Percentiles rank a stretch among this genome's conserved stretches.
phyloP scores from a whole-genome alignment of 2,797 vertebrate genomes.

The Microcaecilia unicolor region DNA sequence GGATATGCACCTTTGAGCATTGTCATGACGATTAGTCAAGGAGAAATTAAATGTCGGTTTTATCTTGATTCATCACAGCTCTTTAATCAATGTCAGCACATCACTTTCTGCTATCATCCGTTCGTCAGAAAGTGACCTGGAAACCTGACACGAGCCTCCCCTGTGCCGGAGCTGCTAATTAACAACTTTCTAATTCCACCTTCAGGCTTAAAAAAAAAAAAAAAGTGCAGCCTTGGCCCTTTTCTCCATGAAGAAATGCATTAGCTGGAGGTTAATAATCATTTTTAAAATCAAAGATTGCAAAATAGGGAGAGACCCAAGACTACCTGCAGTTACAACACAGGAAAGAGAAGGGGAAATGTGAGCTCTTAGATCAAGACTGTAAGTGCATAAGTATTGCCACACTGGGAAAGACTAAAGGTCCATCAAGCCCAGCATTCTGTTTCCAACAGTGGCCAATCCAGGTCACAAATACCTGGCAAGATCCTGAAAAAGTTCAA shows the following conservation, averaged over 20 bases:
- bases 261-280: conserved; percentile 34
- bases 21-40: conserved; percentile 29
- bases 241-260: conserved; percentile 39
- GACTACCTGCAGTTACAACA: too few species aligned
- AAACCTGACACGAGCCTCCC: conserved; percentile 40
- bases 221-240: conserved; percentile 21
- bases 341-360: too few species aligned
- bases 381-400: too few species aligned
- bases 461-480: too few species aligned
- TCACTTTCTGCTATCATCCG: conserved; percentile 29
- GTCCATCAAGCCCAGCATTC: too few species aligned
- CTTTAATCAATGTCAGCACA: conserved; percentile 45
- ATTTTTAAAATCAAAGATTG: conserved; percentile 38
- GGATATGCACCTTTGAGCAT: conserved; percentile 34
- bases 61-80: conserved; percentile 46
- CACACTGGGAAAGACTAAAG: too few species aligned
- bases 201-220: conserved; percentile 33
- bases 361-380: too few species aligned
- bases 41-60: conserved; percentile 48
- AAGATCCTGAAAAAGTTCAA: too few species aligned
- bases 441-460: too few species aligned
- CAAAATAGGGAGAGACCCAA: too few species aligned
- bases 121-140: conserved; percentile 45
- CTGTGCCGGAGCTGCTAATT: conserved; percentile 41
- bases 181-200: conserved; percentile 37